These are phyloP conservation scores for Champsocephalus esox DNA, from an alignment of 2,797 vertebrate genomes.

Conservation along the genomic window DNA sequence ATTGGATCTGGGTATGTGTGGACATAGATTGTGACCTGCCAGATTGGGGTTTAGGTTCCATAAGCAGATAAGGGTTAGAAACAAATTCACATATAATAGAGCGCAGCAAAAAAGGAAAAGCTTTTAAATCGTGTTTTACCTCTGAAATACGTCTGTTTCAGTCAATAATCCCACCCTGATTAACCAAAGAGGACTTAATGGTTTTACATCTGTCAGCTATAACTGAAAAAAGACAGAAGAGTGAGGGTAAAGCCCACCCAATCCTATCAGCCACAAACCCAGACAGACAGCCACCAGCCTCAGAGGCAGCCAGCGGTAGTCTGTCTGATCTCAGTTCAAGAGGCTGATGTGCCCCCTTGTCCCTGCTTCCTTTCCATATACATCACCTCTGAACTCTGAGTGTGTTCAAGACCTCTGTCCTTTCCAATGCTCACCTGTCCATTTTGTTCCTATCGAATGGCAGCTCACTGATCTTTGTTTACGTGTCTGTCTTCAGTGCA, in stretches of 20 bases:
- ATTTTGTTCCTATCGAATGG: constrained; percentile 2
- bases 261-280: constrained; percentile 35
- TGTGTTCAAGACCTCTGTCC: neutral
- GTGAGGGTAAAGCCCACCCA: constrained; percentile 42
- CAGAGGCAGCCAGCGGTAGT: constrained; percentile 29
- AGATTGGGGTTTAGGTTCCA: constrained; percentile 33
- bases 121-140: constrained; percentile 24
- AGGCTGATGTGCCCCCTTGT: neutral
- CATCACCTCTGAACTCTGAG: constrained; percentile 10
- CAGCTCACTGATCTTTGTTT: constrained; percentile 17
- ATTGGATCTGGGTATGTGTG: constrained; percentile 49
- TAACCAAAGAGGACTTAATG: constrained; percentile 35
- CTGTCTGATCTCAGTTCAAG: constrained; percentile 31
- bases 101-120: constrained; percentile 7
- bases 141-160: constrained; percentile 10
- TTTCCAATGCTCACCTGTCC: constrained; percentile 1
- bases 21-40: constrained; percentile 43
- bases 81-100: constrained; percentile 15
- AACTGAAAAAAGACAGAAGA: constrained; percentile 9
- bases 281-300: constrained; percentile 50
- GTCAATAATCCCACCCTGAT: constrained; percentile 44
- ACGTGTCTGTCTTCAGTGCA: constrained; percentile 4
- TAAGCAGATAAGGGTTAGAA: constrained; percentile 54
- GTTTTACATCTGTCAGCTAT: constrained; percentile 21
- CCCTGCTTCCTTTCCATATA: constrained; percentile 15